phyloP scores from a whole-genome alignment of 64 coral and sea anemone genomes.

The Platygyra sinensis region DNA sequence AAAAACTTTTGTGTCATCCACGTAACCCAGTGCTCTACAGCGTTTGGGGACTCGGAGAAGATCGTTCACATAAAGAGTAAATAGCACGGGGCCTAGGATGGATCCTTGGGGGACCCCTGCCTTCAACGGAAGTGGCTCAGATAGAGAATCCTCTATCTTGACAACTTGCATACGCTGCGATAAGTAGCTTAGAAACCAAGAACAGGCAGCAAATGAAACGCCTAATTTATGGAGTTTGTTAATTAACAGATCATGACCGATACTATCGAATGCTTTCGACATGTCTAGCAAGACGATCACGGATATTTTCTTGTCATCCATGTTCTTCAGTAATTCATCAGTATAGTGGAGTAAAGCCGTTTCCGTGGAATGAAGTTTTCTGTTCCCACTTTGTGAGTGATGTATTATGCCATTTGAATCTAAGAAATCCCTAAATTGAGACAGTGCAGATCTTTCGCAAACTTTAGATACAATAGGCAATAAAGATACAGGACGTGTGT shows the following conservation, averaged over 20 bases:
- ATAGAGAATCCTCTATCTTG: no score
- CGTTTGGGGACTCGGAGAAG: neutral
- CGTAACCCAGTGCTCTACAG: neutral
- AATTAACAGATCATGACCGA: slow-evolving; percentile 25
- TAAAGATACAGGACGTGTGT: neutral
- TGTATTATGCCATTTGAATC: neutral
- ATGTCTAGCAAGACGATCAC: slow-evolving; percentile 20
- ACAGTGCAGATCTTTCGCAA: no score
- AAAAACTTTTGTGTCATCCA: slow-evolving; percentile 35
- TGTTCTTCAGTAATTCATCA: slow-evolving; percentile 26
- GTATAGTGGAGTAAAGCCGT: neutral
- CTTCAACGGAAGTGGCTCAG: no score
- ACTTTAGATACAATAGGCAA: neutral
- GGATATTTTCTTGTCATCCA: slow-evolving; percentile 42
- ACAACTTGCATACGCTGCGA: neutral
- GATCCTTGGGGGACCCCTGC: slow-evolving; percentile 7
- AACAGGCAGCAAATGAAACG: neutral
- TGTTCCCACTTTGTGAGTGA: slow-evolving; percentile 6
- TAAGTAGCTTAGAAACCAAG: slow-evolving; percentile 40
- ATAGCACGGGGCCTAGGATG: neutral
- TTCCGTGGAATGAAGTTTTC: slow-evolving; percentile 32
- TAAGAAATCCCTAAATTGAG: no score
- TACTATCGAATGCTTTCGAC: slow-evolving; percentile 48
- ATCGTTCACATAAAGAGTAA: neutral
- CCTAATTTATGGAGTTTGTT: slow-evolving; percentile 12